Evolutionary conservation across 2,888 invertebrate genomes (phyloP), one percentile per base, ranked within the genome.

Genomic region (Caprella mutica): DNA sequence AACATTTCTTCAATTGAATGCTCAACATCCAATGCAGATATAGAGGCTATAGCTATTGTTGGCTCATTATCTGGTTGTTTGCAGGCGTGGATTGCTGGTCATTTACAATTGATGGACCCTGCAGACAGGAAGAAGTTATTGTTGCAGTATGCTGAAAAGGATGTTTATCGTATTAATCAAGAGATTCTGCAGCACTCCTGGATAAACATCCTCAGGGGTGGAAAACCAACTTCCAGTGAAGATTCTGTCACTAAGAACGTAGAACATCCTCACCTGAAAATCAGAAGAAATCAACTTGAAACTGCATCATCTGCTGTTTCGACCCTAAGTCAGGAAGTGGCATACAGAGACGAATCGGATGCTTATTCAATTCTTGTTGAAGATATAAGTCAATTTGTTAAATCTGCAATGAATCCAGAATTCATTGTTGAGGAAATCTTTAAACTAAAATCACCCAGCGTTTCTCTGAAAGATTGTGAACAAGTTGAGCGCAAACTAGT

Each of bases 51-150:
- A 21, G 55, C 55, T 2, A 29, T 30, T 23, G 35, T 55, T 14
- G 55, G 55, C 6, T 27, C 35, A 3, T 42, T 43, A n/a, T 8
- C 27, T 3, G 67, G 67, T 19, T 60, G 55, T 5, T 23, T 62
- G 24, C 58, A 68, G 38, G 54, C 67, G 51, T 59, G 57, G 29
- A 48, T 70, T 3, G 52, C 70, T 5, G 61, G 70, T 5, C 73
- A 73, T 2, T 75, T 84, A 12, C 83, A 83, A 19, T 72, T 80
- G 1, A 83, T 92, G 5, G 94, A 94, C 76, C 90, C 91, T 0
- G 81, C 87, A 0, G 81, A 84, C 58, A 89, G 89, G 72, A 80
- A 82, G 65, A 76, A 80, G 1, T 71, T 90, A 0, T 86, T 86
- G 73, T 77, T 83, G 9, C 72, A 79, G 43, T 85, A 88, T 66